Percentiles rank a stretch among this genome's conserved stretches.
phyloP scores from a whole-genome alignment of 2,113 vertebrate genomes.

The Engraulis encrasicolus region DNA sequence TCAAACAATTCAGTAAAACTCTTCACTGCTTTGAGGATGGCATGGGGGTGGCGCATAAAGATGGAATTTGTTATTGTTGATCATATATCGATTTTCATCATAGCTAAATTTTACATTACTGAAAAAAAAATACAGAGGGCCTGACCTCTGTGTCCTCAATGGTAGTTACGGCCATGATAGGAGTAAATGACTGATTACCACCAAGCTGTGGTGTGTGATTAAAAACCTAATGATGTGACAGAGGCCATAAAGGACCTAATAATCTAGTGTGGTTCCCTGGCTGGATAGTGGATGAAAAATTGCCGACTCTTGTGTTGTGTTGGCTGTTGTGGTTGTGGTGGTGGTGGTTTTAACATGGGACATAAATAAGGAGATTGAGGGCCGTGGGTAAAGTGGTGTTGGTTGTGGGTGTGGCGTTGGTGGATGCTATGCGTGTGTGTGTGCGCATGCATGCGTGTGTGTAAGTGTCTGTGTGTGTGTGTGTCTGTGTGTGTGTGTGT shows the following conservation, averaged over 20 bases:
- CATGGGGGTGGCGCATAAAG: too few relatives aligned
- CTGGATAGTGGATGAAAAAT: conserved; percentile 16
- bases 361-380: conserved; percentile 41
- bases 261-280: conserved; percentile 20
- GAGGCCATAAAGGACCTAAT: conserved; percentile 27
- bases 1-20: too few relatives aligned
- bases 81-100: too few relatives aligned
- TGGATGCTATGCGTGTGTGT: background rate
- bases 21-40: too few relatives aligned
- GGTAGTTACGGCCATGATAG: too few relatives aligned
- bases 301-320: background rate
- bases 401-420: background rate
- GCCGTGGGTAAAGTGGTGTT: background rate
- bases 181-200: conserved; percentile 38
- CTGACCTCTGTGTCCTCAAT: too few relatives aligned
- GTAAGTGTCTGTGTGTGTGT: too few relatives aligned
- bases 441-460: too few relatives aligned
- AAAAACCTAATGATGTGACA: conserved; percentile 39
- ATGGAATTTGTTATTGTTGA: too few relatives aligned
- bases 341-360: background rate
- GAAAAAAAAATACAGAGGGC: too few relatives aligned
- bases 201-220: conserved; percentile 27
- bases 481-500: too few relatives aligned
- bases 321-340: background rate
- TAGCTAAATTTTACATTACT: too few relatives aligned